Evolutionary conservation across 2,113 vertebrate genomes (phyloP), one percentile per base, ranked within the genome.

Genomic region (Acrocephalus kingi): DNA sequence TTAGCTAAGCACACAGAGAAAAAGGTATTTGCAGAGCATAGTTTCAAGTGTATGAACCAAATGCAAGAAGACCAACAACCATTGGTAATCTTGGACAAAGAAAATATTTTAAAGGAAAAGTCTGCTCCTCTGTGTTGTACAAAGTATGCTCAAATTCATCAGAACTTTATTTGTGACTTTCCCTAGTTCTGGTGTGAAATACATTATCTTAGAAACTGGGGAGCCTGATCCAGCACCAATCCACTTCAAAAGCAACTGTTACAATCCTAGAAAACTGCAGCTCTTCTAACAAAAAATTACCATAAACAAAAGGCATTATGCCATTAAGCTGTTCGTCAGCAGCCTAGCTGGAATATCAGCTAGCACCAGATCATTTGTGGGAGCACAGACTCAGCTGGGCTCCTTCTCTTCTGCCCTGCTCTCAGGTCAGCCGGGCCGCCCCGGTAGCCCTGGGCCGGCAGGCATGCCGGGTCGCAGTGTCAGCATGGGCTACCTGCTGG

Each of bases 391-490:
- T 77, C 17, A 89, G 24, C 0, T 49, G 41, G 37, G 5, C 54
- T 39, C 5, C 75, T 84, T 79, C 51, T 61, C 18, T n/a, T 16
- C 45, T 61, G 9, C 4, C 7, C 49, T 59, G 31, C 51, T 28
- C 33, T 11, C 67, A 99, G 99, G 99, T 62, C 81, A 74, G 22
- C 98, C 97, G 8, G 99, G 99, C 41, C 97, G 80, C 16, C 96
- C 98, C 0, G 99, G 99, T 28, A 93, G 83, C 87, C 96, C 98
- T 0, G 99, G 99, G 46, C 90, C 98, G 25, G 88, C 98, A 2
- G 99, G 99, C 39, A 99, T 99, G 99, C 98, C 99, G 0, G 99
- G 99, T 14, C 99, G 99, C 92, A 99, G 99, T 4, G 97, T 99
- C 21, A 99, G 98, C 84, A 99, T 99, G 46, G 99, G 99, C 30